Evolutionary conservation across 2,797 vertebrate species (phyloP), one percentile per base, ranked within the genome.

Genomic region (Pipistrellus kuhlii): DNA sequence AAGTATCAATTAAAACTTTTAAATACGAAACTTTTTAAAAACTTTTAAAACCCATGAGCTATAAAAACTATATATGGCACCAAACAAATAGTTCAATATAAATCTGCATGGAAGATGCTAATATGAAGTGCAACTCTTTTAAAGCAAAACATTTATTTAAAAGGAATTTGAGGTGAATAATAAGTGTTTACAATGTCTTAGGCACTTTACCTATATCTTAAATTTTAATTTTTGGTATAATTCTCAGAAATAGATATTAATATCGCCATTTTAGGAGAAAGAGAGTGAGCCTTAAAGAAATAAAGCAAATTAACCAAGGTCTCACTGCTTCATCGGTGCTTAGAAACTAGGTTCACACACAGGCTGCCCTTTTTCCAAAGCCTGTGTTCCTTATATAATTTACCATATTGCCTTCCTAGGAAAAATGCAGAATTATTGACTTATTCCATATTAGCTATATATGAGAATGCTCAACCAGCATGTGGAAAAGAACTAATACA

Each of bases 121-220:
- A 59, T 81, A 73, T 30, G 18, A 25, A 18, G 6, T 73, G 5
- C 27, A 85, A 41, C 41, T 85, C 85, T 88, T 86, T 88, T 78
- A 94, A 90, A 89, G 17, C 0, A 88, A 76, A 25, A 25, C 30
- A 69, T 69, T 14, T 68, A 57, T 93, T 84, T 92, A 84, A 82
- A 95, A 92, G 59, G 35, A 21, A 73, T 77, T 71, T 75, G 23
- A 86, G 35, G 30, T 51, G 66, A 82, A 53, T 76, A 53, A 53
- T 73, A 53, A 30, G 1, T 51, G 3, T 55, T 90, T 64, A 14
- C 6, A 77, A 4, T 20, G 27, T 72, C 5, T 41, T 66, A 87
- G 14, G 25, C 30, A 68, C 15, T 62, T 93, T 76, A 57, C 10
- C 30, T 51, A n/a, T 21, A 38, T 66, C 81, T 90, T 88, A 35